These are phyloP conservation scores for Cephus runcator DNA, from an alignment of 2,888 invertebrate species.

Conservation along the genomic window DNA sequence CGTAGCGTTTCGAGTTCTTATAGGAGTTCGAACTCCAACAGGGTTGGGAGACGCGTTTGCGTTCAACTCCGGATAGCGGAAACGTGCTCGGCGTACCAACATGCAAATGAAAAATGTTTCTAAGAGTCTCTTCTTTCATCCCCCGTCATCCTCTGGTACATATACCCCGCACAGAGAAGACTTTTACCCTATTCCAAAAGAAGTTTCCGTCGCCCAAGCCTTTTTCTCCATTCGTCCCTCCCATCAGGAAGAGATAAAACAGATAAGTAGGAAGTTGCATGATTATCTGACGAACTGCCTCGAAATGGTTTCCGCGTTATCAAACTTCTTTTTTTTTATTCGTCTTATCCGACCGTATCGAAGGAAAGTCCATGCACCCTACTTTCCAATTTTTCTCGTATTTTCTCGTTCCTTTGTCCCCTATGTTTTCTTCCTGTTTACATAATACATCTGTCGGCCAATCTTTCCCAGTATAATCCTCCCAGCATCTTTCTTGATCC, in stretches of 20 bases:
- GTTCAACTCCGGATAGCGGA: constrained; percentile 40
- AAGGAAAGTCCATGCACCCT: too few species aligned
- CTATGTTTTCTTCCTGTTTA: too few species aligned
- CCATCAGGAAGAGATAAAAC: constrained; percentile 35
- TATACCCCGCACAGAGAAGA: too few species aligned
- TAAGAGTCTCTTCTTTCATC: constrained; percentile 28
- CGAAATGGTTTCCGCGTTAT: neutral
- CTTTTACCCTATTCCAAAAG: too few species aligned
- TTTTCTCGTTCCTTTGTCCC: too few species aligned
- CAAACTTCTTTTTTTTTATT: constrained; percentile 3
- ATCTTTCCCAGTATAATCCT: too few species aligned
- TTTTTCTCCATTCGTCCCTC: too few species aligned
- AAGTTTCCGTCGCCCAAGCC: neutral
- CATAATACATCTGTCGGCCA: too few species aligned
- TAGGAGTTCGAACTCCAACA: constrained; percentile 11
- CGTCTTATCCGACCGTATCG: neutral
- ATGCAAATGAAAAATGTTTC: constrained; percentile 42
- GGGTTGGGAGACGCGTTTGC: constrained; percentile 19
- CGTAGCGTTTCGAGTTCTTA: constrained; percentile 15
- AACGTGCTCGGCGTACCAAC: constrained; percentile 44
- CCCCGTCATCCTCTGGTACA: constrained; percentile 14
- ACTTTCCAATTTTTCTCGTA: too few species aligned
- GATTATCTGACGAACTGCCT: constrained; percentile 37
- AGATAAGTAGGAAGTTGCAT: neutral
- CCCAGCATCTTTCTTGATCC: too few species aligned